Evolutionary conservation across 2,797 vertebrate species (phyloP).

Genomic region (Cetoscarus ocellatus): DNA sequence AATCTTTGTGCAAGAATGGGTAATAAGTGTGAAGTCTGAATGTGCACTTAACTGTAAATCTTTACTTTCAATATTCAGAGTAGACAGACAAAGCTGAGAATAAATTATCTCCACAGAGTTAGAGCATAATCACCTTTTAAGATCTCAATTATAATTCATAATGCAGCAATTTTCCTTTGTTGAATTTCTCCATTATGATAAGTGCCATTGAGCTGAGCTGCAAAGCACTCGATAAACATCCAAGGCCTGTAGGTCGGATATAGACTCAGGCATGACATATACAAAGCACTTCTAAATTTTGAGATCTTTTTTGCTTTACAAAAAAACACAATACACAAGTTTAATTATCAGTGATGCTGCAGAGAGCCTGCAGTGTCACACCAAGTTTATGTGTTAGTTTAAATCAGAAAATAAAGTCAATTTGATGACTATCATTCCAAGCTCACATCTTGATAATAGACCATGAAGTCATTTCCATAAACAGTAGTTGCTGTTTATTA

Average conservation of each 20-base stretch:
- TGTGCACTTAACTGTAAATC: background rate
- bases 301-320: slow-evolving; percentile 13
- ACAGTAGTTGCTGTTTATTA: slow-evolving; percentile 72
- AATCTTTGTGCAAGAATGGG: slow-evolving; percentile 16
- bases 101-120: slow-evolving; percentile 5
- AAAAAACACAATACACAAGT: background rate
- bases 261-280: slow-evolving; percentile 4
- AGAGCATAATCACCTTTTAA: background rate
- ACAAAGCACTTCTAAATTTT: background rate
- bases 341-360: slow-evolving; percentile 41
- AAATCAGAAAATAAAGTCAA: slow-evolving; percentile 54
- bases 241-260: slow-evolving; percentile 1
- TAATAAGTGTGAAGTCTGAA: slow-evolving; percentile 19
- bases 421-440: slow-evolving; percentile 56
- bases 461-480: slow-evolving; percentile 77
- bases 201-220: background rate
- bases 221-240: slow-evolving; percentile 12
- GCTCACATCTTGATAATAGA: slow-evolving; percentile 70
- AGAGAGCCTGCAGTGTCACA: slow-evolving; percentile 48
- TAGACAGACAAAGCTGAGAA: background rate
- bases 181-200: too few relatives aligned
- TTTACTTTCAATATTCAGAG: background rate
- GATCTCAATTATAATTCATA: background rate
- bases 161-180: background rate
- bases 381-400: slow-evolving; percentile 36